A percentile compares a stretch with the other conserved stretches of the same genome.
Conservation (phyloP, 2,797 vertebrate species). For the Gymnoscopelus braueri region DNA sequence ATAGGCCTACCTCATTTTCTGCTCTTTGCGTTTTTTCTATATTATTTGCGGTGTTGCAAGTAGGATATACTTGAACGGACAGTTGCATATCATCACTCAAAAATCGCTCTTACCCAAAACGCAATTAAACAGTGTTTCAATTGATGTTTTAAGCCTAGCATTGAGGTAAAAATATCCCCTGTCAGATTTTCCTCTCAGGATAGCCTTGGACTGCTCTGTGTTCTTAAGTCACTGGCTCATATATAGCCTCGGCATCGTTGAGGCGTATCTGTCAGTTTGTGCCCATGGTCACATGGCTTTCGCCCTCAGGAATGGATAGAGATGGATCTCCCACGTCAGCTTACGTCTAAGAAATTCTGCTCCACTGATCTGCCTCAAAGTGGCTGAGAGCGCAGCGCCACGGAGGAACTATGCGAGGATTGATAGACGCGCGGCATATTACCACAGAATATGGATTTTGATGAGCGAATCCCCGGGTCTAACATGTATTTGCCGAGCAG, state of each 20-base stretch:
- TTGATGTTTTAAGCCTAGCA: no score
- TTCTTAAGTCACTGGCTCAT: constrained; percentile 68
- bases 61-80: no score
- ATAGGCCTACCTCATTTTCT: no score
- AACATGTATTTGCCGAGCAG: constrained; percentile 99
- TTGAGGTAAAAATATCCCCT: no score
- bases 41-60: no score
- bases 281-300: constrained; percentile 98
- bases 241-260: constrained; percentile 62
- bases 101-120: no score
- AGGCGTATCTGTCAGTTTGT: constrained; percentile 95
- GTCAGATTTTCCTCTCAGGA: no score
- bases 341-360: constrained; percentile 98
- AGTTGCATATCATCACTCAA: no score
- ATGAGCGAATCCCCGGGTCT: constrained; percentile 96
- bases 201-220: constrained; percentile 19
- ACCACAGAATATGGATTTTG: constrained; percentile 98
- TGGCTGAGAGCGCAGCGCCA: constrained; percentile 82
- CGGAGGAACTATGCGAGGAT: constrained; percentile 92
- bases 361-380: constrained; percentile 96
- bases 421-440: constrained; percentile 83
- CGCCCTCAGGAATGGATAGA: constrained; percentile 98
- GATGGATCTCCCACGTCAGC: constrained; percentile 99
- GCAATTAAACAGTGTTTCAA: no score
- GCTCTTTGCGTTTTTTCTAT: no score